These are phyloP conservation scores for Macrophya annulata DNA, from an alignment of 2,888 invertebrate species.

Conservation along the genomic window DNA sequence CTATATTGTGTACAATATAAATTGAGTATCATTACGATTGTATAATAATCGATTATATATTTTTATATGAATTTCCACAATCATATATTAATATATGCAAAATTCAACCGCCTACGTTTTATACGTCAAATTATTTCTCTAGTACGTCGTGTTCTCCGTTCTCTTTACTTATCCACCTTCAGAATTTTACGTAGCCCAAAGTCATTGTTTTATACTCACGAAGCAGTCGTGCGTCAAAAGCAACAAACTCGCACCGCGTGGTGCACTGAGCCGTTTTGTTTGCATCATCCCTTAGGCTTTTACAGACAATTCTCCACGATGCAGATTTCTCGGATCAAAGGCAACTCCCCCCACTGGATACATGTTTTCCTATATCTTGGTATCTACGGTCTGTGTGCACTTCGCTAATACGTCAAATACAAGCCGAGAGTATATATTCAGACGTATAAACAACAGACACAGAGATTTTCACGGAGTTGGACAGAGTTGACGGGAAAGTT, in stretches of 20 bases:
- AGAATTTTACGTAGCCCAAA: not conserved
- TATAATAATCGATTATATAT: not conserved
- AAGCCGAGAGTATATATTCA: not conserved
- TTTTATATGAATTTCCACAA: not conserved
- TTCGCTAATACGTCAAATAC: conserved; percentile 29
- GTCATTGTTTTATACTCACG: conserved; percentile 34
- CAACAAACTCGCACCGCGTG: conserved; percentile 14
- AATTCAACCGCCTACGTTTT: not conserved
- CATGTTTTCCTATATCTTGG: not conserved
- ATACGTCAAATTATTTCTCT: not conserved
- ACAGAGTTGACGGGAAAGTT: not conserved
- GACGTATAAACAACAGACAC: not conserved
- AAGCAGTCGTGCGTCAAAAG: conserved; percentile 25
- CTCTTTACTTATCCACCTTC: not conserved
- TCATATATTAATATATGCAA: not conserved
- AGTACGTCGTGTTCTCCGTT: not conserved
- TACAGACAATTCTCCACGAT: conserved; percentile 40
- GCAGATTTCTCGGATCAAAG: conserved; percentile 42
- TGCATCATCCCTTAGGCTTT: conserved; percentile 45
- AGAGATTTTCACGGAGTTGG: not conserved
- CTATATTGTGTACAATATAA: not conserved
- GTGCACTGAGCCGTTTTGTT: conserved; percentile 33
- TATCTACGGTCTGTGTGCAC: not conserved
- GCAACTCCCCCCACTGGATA: not conserved
- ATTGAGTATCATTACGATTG: not conserved